phyloP scores from a whole-genome alignment of 2,113 vertebrate species.

The Prionailurus viverrinus region DNA sequence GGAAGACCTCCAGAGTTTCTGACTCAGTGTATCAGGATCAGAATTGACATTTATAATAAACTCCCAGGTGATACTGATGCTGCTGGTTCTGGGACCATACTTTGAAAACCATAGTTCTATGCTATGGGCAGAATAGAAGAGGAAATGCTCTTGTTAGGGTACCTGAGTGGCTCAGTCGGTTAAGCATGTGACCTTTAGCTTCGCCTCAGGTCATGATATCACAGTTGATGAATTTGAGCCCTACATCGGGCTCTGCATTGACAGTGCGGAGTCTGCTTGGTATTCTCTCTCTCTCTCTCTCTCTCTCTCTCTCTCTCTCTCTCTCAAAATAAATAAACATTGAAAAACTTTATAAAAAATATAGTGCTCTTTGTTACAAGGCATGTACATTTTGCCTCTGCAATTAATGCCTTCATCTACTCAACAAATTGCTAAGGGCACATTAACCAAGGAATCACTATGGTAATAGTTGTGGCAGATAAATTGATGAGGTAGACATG shows the following conservation, averaged over 20 bases:
- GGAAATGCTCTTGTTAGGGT: not conserved
- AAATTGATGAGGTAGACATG: not conserved
- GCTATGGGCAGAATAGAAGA: not conserved
- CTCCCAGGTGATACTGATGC: not conserved
- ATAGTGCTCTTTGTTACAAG: not conserved
- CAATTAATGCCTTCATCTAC: not conserved
- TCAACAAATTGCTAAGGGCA: not conserved
- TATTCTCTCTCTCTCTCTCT: too few species aligned
- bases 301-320: too few species aligned
- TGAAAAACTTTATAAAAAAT: not conserved
- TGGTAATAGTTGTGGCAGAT: not conserved
- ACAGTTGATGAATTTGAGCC: too few species aligned
- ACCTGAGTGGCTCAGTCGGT: too few species aligned
- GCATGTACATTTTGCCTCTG: not conserved
- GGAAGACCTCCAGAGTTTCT: not conserved
- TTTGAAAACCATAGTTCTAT: not conserved
- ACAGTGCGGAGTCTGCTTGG: too few species aligned
- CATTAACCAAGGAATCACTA: not conserved
- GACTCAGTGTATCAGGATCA: not conserved
- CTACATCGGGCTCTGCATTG: too few species aligned
- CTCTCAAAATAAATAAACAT: too few species aligned
- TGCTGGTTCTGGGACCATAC: not conserved
- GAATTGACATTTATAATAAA: not conserved
- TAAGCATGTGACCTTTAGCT: too few species aligned
- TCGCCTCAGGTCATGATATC: too few species aligned